Conservation (phyloP, 1,140 invertebrate genomes). For the Drosophila persimilis region DNA sequence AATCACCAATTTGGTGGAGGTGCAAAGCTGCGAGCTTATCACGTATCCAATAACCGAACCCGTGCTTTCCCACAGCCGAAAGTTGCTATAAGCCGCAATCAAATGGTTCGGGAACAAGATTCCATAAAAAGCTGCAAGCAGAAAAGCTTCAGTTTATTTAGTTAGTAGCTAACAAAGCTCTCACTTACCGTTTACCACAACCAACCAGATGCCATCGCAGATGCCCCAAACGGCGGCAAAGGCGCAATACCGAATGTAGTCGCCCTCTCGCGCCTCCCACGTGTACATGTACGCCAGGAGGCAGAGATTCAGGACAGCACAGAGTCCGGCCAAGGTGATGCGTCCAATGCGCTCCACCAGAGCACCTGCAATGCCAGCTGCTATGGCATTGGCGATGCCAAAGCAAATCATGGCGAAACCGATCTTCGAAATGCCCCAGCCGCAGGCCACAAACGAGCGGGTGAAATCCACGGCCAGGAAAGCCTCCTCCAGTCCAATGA, state of each 20-base stretch:
- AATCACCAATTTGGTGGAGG: slow-evolving; percentile 89
- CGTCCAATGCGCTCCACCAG: slow-evolving; percentile 92
- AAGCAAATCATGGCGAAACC: slow-evolving; percentile 97
- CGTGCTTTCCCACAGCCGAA: slow-evolving; percentile 94
- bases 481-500: slow-evolving; percentile 96
- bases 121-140: slow-evolving; percentile 90
- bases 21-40: slow-evolving; percentile 90
- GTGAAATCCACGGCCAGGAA: slow-evolving; percentile 96
- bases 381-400: slow-evolving; percentile 92
- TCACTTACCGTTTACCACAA: slow-evolving; percentile 94
- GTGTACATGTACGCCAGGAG: slow-evolving; percentile 87
- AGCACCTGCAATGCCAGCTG: slow-evolving; percentile 90
- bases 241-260: slow-evolving; percentile 90
- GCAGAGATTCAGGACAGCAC: slow-evolving; percentile 89
- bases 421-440: slow-evolving; percentile 94
- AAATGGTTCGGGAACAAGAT: slow-evolving; percentile 93
- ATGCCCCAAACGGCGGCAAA: slow-evolving; percentile 95
- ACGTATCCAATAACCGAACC: slow-evolving; percentile 94
- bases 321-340: slow-evolving; percentile 87
- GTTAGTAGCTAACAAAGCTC: not conserved
- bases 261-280: slow-evolving; percentile 90
- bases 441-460: slow-evolving; percentile 93
- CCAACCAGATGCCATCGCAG: slow-evolving; percentile 96
- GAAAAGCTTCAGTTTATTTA: not conserved
- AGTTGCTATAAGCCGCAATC: slow-evolving; percentile 96